Evolutionary conservation across 1,140 invertebrate species (phyloP), one percentile per base, ranked within the genome.

Genomic region (Calycopis cecrops): DNA sequence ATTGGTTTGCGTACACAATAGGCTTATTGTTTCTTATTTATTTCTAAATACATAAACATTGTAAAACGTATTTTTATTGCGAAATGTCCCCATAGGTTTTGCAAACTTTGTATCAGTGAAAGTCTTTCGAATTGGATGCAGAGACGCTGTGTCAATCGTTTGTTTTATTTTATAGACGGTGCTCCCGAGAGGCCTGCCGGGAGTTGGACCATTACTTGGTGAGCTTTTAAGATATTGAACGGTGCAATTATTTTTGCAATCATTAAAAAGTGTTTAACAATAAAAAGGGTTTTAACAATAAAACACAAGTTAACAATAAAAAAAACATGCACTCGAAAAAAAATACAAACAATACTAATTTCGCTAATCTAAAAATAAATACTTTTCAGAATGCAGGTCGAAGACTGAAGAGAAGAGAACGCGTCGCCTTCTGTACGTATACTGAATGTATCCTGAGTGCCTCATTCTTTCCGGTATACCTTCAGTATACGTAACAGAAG

Each of bases 401-500:
- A 69, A 60, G 55, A 67, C 33, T 57, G 71, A 73, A 79, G 69
- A 71, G 83, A 83, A 83, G 86, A 84, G 57, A 86, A 89, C 91
- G 93, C 93, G 92, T 89, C 92, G 93, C 94, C 92, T 93, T 96
- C 95, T 97, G 95, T 94, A 97, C 96, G 96, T 97, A 97, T 97
- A 97, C 96, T 97, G 95, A 97, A 97, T 97, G 96, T 97, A 97
- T 97, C 96, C 96, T 97, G 96, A 97, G 95, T 96, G 94, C 90
- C 87, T 91, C 91, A 93, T 93, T 89, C 92, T 95, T 94, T 97
- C 96, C 95, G 96, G 96, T 97, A 97, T 97, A 97, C 96, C 96
- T 97, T 97, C 95, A 96, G 95, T 97, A 97, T 97, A 97, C 96
- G 96, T 97, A 97, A 96, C 95, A 97, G 95, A 95, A 96, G 94